These are phyloP conservation scores for Lepisosteus oculatus DNA, from an alignment of 2,113 vertebrate species.

Conservation along the genomic window DNA sequence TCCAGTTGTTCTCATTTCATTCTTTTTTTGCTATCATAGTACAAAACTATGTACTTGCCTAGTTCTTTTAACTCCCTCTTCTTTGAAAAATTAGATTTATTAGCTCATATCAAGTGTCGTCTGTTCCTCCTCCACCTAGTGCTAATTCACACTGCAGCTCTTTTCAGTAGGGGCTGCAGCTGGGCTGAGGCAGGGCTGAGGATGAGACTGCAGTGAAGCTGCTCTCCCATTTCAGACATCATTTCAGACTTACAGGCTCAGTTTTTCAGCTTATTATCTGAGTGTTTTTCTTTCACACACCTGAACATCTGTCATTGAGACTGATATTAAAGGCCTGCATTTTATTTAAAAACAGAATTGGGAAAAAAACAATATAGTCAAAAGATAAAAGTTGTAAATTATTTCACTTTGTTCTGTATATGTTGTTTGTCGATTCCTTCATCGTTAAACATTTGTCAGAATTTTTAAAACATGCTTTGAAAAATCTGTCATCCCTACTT, in stretches of 20 bases:
- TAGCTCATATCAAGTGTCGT: slow-evolving; percentile 21
- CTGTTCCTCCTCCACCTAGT: slow-evolving; percentile 34
- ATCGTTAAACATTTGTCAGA: no score
- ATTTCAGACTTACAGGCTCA: slow-evolving; percentile 10
- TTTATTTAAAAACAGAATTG: no score
- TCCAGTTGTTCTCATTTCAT: not conserved
- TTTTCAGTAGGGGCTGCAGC: slow-evolving; percentile 28
- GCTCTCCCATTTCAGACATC: slow-evolving; percentile 19
- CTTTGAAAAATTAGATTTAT: slow-evolving; percentile 24
- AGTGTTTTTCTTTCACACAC: no score
- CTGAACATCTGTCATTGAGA: no score
- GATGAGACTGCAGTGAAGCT: slow-evolving; percentile 28
- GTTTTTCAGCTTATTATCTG: slow-evolving; percentile 10
- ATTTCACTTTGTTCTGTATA: no score
- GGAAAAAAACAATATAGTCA: no score
- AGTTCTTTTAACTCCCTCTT: not conserved
- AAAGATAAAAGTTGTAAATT: no score
- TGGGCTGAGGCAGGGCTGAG: slow-evolving; percentile 22
- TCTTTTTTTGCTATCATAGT: not conserved
- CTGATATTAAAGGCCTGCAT: no score
- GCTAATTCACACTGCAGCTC: slow-evolving; percentile 39
- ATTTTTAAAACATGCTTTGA: no score
- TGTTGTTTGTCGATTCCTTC: no score
- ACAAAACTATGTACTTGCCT: no score
- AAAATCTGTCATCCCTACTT: no score